A percentile compares a stretch with the other conserved stretches of the same genome.
Evolutionary conservation across 2,113 vertebrate species (phyloP).

Genomic region (Misgurnus mizolepis): DNA sequence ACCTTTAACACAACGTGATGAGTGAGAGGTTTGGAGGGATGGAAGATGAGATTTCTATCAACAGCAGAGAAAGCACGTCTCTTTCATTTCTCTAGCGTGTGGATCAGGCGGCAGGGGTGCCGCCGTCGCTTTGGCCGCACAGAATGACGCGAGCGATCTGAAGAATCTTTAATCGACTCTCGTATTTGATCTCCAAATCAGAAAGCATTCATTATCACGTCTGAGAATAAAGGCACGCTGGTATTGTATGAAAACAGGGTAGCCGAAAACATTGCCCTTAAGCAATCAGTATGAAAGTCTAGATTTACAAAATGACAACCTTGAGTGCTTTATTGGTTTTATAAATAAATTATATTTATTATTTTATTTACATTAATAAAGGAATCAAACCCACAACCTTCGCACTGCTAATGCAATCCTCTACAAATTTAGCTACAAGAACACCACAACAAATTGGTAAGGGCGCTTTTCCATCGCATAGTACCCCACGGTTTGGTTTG

Average conservation of each 20-base stretch:
- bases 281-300: too few species aligned
- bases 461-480: too few species aligned
- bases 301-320: too few species aligned
- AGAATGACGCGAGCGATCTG: slow-evolving; percentile 11
- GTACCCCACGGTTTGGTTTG: too few species aligned
- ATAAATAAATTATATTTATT: too few species aligned
- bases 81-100: slow-evolving; percentile 28
- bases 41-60: slow-evolving; percentile 30
- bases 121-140: not conserved
- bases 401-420: too few species aligned
- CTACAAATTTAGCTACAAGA: too few species aligned
- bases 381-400: too few species aligned
- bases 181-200: slow-evolving; percentile 41
- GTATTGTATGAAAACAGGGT: slow-evolving; percentile 3
- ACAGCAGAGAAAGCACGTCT: not conserved
- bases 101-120: not conserved
- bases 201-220: slow-evolving; percentile 35
- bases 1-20: slow-evolving; percentile 34
- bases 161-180: slow-evolving; percentile 36
- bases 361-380: too few species aligned
- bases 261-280: not conserved
- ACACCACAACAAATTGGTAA: too few species aligned
- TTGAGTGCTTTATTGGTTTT: too few species aligned
- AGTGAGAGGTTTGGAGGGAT: slow-evolving; percentile 23
- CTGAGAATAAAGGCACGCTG: slow-evolving; percentile 17